Percentiles rank a stretch among this genome's conserved stretches.
Conservation (phyloP, 2,113 vertebrate genomes). For the Myotis lucifugus region DNA sequence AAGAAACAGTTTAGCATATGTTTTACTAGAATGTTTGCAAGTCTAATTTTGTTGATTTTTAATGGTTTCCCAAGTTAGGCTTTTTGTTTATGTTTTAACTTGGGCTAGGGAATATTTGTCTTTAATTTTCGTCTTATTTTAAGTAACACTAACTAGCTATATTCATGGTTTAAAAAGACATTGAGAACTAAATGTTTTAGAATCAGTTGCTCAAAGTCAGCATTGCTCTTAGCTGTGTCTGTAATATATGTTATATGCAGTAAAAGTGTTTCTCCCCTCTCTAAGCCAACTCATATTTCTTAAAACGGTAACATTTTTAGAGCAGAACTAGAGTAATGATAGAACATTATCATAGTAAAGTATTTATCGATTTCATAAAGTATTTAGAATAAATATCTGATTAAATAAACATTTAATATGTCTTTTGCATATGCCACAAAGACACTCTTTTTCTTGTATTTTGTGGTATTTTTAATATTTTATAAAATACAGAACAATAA, state of each 20-base stretch:
- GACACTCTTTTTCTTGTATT: neutral
- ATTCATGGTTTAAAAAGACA: constrained; percentile 56
- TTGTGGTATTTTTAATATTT: constrained; percentile 5
- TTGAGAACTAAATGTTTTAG: constrained; percentile 56
- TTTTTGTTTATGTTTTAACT: constrained; percentile 59
- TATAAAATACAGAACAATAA: neutral
- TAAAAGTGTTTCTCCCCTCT: neutral
- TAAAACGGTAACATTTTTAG: neutral
- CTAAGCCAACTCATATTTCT: neutral
- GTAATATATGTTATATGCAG: neutral
- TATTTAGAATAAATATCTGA: constrained; percentile 26
- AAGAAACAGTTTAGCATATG: constrained; percentile 48
- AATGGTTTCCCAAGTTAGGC: constrained; percentile 59
- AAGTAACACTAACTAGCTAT: constrained; percentile 48
- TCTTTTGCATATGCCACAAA: neutral
- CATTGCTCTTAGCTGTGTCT: neutral
- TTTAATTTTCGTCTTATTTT: constrained; percentile 67
- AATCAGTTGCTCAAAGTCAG: neutral
- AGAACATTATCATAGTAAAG: neutral
- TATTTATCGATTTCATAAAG: constrained; percentile 42
- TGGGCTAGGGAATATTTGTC: constrained; percentile 61
- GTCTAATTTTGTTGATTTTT: constrained; percentile 73
- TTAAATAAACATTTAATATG: constrained; percentile 35
- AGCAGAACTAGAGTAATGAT: neutral
- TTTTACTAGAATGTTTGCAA: constrained; percentile 65